Conservation (phyloP, 2,888 invertebrate genomes). For the Artemia sp. region DNA sequence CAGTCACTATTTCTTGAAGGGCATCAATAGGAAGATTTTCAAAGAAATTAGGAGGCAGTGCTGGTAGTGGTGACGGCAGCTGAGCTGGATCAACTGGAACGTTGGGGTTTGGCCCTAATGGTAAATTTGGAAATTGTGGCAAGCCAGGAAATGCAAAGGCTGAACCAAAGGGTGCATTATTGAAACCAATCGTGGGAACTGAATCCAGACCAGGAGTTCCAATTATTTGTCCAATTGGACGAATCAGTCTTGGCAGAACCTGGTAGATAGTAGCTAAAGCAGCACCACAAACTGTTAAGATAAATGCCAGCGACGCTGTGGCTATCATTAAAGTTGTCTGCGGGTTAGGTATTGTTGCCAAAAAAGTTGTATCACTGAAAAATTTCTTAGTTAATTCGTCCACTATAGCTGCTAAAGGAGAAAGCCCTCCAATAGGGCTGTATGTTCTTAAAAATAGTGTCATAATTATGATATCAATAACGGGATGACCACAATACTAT, state of each 20-base stretch:
- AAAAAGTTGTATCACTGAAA: neutral
- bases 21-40: too few relatives aligned
- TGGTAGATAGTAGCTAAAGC: neutral
- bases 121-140: neutral
- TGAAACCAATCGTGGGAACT: neutral
- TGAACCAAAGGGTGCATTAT: neutral
- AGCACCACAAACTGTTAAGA: neutral
- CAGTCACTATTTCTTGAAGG: too few relatives aligned
- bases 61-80: neutral
- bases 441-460: neutral
- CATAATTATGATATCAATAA: too few relatives aligned
- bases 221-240: neutral
- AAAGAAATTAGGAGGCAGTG: too few relatives aligned
- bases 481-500: too few relatives aligned
- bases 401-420: neutral
- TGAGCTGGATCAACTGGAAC: neutral
- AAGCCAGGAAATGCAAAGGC: neutral
- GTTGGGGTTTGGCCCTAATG: neutral
- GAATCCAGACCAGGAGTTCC: neutral
- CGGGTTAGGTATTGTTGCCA: slow-evolving; percentile 12
- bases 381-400: neutral
- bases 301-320: slow-evolving; percentile 3
- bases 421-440: slow-evolving; percentile 11
- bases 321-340: neutral
- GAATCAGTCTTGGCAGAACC: neutral